Evolutionary conservation across 2,888 invertebrate species (phyloP), one percentile per base, ranked within the genome.

Genomic region (Cistogaster globosa): DNA sequence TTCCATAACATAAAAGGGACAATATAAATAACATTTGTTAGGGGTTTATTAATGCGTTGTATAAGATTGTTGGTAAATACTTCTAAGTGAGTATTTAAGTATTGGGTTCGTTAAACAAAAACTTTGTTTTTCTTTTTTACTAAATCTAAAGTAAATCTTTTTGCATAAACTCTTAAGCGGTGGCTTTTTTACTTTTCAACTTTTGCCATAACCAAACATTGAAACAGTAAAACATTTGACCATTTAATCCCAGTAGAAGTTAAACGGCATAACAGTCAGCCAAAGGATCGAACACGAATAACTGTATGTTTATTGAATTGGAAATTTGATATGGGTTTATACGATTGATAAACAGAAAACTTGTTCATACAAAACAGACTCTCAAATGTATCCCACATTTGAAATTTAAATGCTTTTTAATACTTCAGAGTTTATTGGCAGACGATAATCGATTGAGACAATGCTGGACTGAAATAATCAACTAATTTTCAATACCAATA

Each of bases 281-380:
- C 36, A 58, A 69, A 55, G 60, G 38, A 51, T 36, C 58, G 26
- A 48, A 69, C 14, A 75, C 16, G 62, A 81, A 72, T 74, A 69
- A 68, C 26, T 53, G 67, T 81, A 78, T 55, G 83, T 76, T 83
- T 84, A 87, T 87, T 87, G 87, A 87, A 83, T 87, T 84, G 76
- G 84, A 86, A 83, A 87, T 84, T 86, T 86, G 87, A 87, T 87
- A 83, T 86, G 86, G 87, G 87, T 84, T 75, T 53, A 53, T 11
- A 53, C 5, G 51, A 2, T 11, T 2, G 18, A 53, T 18, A 20
- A 53, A 53, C 7, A 53, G n/a, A 6, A 42, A 42, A 48, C 45
- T 14, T 83, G 60, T 62, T 55, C 5, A 57, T 16, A 32, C 38
- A 20, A n/a, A n/a, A 57, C 42, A 51, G 32, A 32, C 42, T 42